Base-by-base conservation (phyloP, 2,113 vertebrate species). In the Argyrosomus japonicus region DNA sequence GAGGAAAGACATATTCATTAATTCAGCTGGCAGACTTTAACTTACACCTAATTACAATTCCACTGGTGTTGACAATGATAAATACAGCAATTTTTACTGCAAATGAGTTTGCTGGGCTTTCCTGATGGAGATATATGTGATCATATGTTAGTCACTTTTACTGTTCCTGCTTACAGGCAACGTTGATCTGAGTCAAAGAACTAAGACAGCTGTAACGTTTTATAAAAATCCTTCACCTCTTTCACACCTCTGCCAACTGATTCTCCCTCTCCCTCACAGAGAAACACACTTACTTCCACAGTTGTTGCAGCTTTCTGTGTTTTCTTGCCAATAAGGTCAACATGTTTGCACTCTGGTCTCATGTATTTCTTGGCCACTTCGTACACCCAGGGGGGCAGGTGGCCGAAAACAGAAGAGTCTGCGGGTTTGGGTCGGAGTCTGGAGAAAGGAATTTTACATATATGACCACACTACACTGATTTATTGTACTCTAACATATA, bases 281-380 rank as follows among this genome's bases (percentile, higher is more conserved):
- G 32, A 62, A n/a, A 60, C 13, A 57, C 19, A 88, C 95, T 95
- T 91, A 99, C 98, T 89, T 99, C 97, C 62, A 99, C 98, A 70
- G 97, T 99, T 29, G 94, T 97, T 48, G 98, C 98, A 4, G 98
- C 95, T 91, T 95, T 98, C 70, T 98, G 95, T 51, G 97, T 97
- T 94, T 95, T 98, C 92, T 96, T 98, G 89, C 98, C 98, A 72
- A 99, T 97, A 76, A 99, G 94, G 87, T 99, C 98, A 25, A 99
- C 93, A 69, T 98, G 98, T 82, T 97, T 95, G 69, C 95, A 99
- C 4, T 89, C 89, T 54, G 92, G 76, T 86, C 94, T 97, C 98
- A 99, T 99, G 94, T 99, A 99, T 86, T 97, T 99, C 93, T 98
- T 99, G 32, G 96, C 97, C 48, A 99, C 98, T 1, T 97, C 95